phyloP scores from a whole-genome alignment of 1,140 invertebrate genomes.

The Caenorhabditis latens region DNA sequence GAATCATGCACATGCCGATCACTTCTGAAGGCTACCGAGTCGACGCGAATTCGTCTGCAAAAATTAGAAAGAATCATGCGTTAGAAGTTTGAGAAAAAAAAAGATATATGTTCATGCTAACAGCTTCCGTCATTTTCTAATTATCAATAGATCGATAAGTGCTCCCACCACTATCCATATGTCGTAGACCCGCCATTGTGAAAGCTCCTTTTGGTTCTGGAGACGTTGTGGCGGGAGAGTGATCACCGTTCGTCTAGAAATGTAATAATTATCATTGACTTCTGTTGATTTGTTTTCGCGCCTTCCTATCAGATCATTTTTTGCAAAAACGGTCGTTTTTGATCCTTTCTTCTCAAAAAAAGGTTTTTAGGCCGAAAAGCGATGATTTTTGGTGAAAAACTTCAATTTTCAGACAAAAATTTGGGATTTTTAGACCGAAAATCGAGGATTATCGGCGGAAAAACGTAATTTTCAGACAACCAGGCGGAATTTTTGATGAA shows the following conservation, averaged over 20 bases:
- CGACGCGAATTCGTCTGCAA: constrained; percentile 46
- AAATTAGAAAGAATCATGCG: neutral
- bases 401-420: too few species aligned
- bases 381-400: too few species aligned
- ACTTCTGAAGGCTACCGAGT: constrained; percentile 10
- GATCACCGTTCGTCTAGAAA: neutral
- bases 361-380: too few species aligned
- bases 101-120: neutral
- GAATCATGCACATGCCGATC: neutral
- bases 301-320: too few species aligned
- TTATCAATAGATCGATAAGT: constrained; percentile 53
- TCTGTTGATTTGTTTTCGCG: too few species aligned
- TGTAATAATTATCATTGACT: neutral
- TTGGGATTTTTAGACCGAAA: too few species aligned
- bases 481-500: too few species aligned
- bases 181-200: constrained; percentile 58
- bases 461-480: too few species aligned
- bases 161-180: constrained; percentile 63
- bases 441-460: too few species aligned
- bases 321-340: too few species aligned
- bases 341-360: too few species aligned
- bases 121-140: neutral
- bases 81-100: neutral
- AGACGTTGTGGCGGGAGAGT: neutral
- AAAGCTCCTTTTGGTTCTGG: constrained; percentile 56